A percentile compares a stretch with the other conserved stretches of the same genome.
Evolutionary conservation across 1,140 invertebrate species (phyloP).

Genomic region (Drosophila prosaltans): DNA sequence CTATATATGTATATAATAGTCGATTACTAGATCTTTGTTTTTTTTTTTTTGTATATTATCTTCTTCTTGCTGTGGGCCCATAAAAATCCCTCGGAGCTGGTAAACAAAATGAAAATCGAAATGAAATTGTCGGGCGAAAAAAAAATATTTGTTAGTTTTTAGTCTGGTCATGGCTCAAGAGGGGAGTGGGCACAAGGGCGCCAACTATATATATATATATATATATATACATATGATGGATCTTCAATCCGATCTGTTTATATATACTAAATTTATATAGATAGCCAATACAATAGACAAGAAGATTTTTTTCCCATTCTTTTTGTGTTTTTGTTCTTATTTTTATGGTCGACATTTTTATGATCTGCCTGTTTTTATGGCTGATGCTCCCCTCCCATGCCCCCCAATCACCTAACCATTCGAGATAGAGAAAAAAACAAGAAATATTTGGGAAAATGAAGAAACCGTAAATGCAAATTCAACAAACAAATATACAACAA

Average conservation of each 20-base stretch:
- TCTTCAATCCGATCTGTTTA: constrained; percentile 23
- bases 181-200: constrained; percentile 46
- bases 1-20: no score
- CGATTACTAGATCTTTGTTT: neutral
- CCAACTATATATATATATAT: constrained; percentile 33
- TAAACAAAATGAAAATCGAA: constrained; percentile 44
- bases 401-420: neutral
- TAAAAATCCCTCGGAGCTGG: constrained; percentile 48
- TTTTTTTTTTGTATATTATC: constrained; percentile 33
- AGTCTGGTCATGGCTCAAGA: constrained; percentile 67
- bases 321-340: neutral
- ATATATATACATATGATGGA: neutral
- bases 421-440: constrained; percentile 43
- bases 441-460: constrained; percentile 23
- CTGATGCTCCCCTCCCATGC: constrained; percentile 3
- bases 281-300: constrained; percentile 38
- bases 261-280: neutral
- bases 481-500: constrained; percentile 51
- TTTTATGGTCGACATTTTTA: constrained; percentile 76
- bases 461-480: constrained; percentile 57
- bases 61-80: constrained; percentile 33
- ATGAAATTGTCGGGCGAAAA: constrained; percentile 54
- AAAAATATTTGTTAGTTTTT: constrained; percentile 68
- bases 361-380: constrained; percentile 62
- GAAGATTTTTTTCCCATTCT: constrained; percentile 9